phyloP scores from a whole-genome alignment of 2,888 invertebrate genomes.

The Eubasilissa splendida region DNA sequence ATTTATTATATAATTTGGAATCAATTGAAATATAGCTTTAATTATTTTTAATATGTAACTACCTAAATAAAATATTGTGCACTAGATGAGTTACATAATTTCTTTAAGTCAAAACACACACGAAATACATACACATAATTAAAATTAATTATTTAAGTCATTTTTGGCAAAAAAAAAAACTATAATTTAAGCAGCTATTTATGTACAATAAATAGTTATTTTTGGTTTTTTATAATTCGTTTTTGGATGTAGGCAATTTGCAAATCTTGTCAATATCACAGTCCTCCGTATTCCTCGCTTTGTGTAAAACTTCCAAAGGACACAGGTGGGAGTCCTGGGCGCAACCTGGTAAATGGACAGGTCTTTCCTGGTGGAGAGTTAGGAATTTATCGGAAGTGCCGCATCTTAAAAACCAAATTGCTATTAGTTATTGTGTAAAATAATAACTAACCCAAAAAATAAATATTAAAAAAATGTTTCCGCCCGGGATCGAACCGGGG shows the following conservation, averaged over 20 bases:
- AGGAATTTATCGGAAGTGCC: constrained; percentile 72
- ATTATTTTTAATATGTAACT: too few relatives aligned
- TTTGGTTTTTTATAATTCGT: constrained; percentile 32
- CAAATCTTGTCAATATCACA: constrained; percentile 83
- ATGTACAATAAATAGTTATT: too few relatives aligned
- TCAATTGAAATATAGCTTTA: too few relatives aligned
- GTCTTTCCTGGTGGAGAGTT: constrained; percentile 83
- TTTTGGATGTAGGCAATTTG: constrained; percentile 59
- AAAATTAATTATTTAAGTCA: too few relatives aligned
- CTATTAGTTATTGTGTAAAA: constrained; percentile 16
- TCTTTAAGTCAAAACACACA: too few relatives aligned
- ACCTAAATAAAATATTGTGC: too few relatives aligned
- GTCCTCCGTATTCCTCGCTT: constrained; percentile 72
- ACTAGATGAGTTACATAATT: too few relatives aligned
- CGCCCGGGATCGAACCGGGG: constrained; percentile 61
- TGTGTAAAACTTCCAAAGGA: constrained; percentile 67
- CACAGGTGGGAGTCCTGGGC: constrained; percentile 75
- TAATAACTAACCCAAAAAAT: neutral
- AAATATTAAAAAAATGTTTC: constrained; percentile 59
- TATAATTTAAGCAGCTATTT: too few relatives aligned
- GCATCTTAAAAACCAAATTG: constrained; percentile 68
- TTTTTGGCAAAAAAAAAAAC: too few relatives aligned
- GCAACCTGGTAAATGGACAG: constrained; percentile 80
- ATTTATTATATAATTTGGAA: too few relatives aligned
- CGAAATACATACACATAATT: too few relatives aligned